Evolutionary conservation across 1,140 invertebrate species (phyloP), one percentile per base, ranked within the genome.

Genomic region (Macrotrachela quadricornifera): DNA sequence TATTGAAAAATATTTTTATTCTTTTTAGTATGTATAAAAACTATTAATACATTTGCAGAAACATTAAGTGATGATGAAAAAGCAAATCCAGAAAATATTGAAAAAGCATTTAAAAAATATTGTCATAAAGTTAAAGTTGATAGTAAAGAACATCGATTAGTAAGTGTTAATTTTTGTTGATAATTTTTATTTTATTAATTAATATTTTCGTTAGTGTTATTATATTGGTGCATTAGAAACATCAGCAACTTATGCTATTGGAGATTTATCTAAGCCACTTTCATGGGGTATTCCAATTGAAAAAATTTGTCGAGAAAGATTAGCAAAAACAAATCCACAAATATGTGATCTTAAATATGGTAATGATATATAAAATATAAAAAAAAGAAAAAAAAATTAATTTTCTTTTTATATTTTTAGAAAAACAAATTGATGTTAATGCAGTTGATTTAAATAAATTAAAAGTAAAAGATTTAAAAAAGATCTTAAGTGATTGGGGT

Each of bases 401-500:
- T 30, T 30, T 30, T 30, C 2, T 30, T 30, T 30, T 30, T 8
- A 4, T 30, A 4, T 30, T 30, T 30, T 30, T 30, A 30, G 92
- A 97, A 57, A 96, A 96, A 71, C 80, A 82, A 73, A 94, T 99
- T 56, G 94, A 99, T 71, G 74, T 95, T 54, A 85, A 87, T 55
- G 86, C 78, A 46, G 85, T 96, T 0, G 85, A 97, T 67, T 67
- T 99, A 58, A 96, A 95, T 68, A 97, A 96, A 71, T 71, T 97
- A 10, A 92, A 92, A 71, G 92, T 99, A 0, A 78, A 87, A 47
- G 92, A 99, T 63, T 72, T 99, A 59, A 96, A 91, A 72, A 95
- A 95, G 67, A 94, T 99, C 58, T 74, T 99, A 0, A 84, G 81
- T 58, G 85, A 94, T 63, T 97, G 92, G 91, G 88, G 91, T 62